Percentiles rank a stretch among this genome's conserved stretches.
These are phyloP conservation scores for Aplocera efformata DNA, from an alignment of 2,888 invertebrate genomes.

Conservation along the genomic window DNA sequence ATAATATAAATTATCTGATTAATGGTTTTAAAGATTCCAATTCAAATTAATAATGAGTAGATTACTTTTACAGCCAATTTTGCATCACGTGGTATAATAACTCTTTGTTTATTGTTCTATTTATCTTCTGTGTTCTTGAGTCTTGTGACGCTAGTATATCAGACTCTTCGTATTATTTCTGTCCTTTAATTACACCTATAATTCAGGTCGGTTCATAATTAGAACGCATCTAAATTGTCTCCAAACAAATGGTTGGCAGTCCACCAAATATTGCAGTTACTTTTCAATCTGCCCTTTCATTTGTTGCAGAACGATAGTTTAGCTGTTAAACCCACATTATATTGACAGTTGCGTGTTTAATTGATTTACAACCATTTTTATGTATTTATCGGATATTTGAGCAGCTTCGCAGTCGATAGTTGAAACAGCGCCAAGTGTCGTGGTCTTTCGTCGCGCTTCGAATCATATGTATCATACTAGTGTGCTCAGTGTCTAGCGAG, in stretches of 20 bases:
- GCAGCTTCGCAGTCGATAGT: conserved; percentile 43
- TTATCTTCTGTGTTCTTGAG: conserved; percentile 9
- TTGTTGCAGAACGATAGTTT: conserved; percentile 7
- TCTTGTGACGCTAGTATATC: conserved; percentile 24
- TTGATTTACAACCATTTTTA: conserved; percentile 37
- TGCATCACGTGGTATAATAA: too few species aligned
- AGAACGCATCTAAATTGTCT: conserved; percentile 50
- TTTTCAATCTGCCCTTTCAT: conserved; percentile 20
- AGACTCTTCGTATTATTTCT: conserved; percentile 11
- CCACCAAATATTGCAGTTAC: conserved; percentile 39
- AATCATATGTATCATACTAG: conserved; percentile 47
- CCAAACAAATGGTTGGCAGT: conserved; percentile 53
- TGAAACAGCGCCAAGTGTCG: conserved; percentile 65
- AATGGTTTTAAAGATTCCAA: too few species aligned
- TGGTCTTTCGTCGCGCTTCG: conserved; percentile 43
- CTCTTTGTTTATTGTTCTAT: too few species aligned
- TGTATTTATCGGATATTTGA: conserved; percentile 40
- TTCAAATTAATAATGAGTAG: too few species aligned
- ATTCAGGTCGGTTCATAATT: conserved; percentile 41
- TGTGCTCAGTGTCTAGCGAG: conserved; percentile 46
- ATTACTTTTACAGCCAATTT: too few species aligned
- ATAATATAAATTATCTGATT: too few species aligned
- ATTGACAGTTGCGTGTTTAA: conserved; percentile 25
- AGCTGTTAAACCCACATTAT: conserved; percentile 23
- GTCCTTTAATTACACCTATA: conserved; percentile 21